Conservation (phyloP, 2,113 vertebrate genomes). For the Elachura formosa region DNA sequence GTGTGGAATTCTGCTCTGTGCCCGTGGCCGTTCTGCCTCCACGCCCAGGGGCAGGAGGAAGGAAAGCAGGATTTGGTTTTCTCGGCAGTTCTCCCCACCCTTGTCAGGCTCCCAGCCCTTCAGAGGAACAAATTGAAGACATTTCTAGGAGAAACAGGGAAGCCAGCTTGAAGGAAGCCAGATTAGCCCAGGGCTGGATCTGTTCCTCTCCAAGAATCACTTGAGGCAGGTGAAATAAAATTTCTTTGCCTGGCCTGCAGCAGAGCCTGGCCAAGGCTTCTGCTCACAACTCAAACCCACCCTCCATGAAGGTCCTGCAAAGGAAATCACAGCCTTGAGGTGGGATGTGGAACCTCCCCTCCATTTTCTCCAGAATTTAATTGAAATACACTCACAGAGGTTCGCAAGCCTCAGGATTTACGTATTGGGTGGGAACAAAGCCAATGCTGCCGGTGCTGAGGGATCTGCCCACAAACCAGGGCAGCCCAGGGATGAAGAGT, state of each 20-base stretch:
- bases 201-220: background rate
- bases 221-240: background rate
- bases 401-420: constrained; percentile 71
- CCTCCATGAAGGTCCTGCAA: background rate
- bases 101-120: background rate
- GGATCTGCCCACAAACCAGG: constrained; percentile 84
- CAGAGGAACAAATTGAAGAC: background rate
- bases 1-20: background rate
- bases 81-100: background rate
- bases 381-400: constrained; percentile 77
- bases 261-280: background rate
- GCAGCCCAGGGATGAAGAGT: constrained; percentile 81
- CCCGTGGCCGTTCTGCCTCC: background rate
- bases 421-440: constrained; percentile 79
- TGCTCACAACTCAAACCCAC: background rate
- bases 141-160: background rate
- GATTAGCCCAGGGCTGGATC: background rate
- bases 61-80: background rate
- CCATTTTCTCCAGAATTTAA: background rate
- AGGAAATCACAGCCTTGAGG: background rate
- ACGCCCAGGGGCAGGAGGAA: background rate
- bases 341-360: background rate
- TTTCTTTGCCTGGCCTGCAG: background rate
- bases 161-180: no score
- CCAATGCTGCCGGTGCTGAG: constrained; percentile 76